Base-by-base conservation (phyloP, 2,113 vertebrate genomes). In the Leptobrachium leishanense region DNA sequence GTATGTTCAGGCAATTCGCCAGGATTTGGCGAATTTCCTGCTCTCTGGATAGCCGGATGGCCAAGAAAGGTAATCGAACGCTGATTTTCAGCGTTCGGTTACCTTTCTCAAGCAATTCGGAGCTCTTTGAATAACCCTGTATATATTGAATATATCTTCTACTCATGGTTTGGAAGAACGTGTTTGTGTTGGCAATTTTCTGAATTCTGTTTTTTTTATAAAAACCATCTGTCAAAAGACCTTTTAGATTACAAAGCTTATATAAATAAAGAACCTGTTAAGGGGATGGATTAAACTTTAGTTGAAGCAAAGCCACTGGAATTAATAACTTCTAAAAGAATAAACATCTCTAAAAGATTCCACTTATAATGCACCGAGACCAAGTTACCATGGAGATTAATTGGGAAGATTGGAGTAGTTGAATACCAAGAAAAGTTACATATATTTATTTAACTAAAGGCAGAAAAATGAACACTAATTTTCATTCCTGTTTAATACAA, bases 241-340 rank as follows among this genome's bases (percentile, higher is more conserved):
- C 55, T 55, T 55, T 54, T 40, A 69, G 43, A 57, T 65, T 65
- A 64, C 68, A 73, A 73, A 54, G 59, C 50, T 68, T 74, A 15
- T 74, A 74, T 74, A 81, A 73, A 79, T 73, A 73, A 79, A 74
- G 70, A 73, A 67, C 77, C 70, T 79, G 70, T 74, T 79, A 79
- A 81, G 59, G 71, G 54, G 71, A 59, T 68, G 69, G 72, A 81
- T 81, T 62, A 74, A 66, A 81, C 53, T 13, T 8, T 46, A 81
- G 64, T 43, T 15, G 71, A 81, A 81, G 72, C 55, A 81, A 74
- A 81, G 72, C 78, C 72, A 74, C 78, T 74, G 78, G 78, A 81
- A 81, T 74, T 81, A 81, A 81, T 81, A 81, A 81, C 78, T 81
- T 81, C 71, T 81, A 59, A 74, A 81, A 74, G 72, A 81, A 74